Conservation (phyloP, 1,140 invertebrate species). For the Dinoponera quadriceps region DNA sequence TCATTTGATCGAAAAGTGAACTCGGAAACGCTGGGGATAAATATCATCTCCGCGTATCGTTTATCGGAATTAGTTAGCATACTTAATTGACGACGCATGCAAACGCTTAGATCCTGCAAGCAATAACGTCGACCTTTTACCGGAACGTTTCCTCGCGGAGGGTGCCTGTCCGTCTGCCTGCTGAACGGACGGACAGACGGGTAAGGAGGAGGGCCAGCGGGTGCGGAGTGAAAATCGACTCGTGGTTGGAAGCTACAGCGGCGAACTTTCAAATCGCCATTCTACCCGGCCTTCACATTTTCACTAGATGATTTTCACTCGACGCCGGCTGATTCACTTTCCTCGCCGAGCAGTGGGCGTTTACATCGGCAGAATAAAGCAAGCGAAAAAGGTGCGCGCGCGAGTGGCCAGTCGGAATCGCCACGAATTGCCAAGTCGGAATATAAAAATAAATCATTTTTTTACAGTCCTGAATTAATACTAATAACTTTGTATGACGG, state of each 20-base stretch:
- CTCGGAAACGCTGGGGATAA: too few relatives aligned
- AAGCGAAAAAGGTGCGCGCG: slow-evolving; percentile 36
- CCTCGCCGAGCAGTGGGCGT: slow-evolving; percentile 68
- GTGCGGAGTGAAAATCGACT: slow-evolving; percentile 67
- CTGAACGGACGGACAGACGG: not conserved
- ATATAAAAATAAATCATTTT: slow-evolving; percentile 38
- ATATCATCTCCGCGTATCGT: too few relatives aligned
- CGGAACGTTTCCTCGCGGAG: slow-evolving; percentile 18
- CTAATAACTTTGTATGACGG: too few relatives aligned
- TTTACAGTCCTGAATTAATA: too few relatives aligned
- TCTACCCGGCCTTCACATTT: slow-evolving; percentile 68
- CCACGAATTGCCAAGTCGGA: slow-evolving; percentile 35
- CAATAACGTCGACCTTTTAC: slow-evolving; percentile 30
- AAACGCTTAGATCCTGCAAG: too few relatives aligned
- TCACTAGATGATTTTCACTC: slow-evolving; percentile 71
- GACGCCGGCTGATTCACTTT: slow-evolving; percentile 69
- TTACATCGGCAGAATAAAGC: slow-evolving; percentile 38
- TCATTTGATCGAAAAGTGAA: too few relatives aligned
- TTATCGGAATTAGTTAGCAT: too few relatives aligned
- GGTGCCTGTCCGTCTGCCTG: not conserved
- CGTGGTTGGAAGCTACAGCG: slow-evolving; percentile 64
- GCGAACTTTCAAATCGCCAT: slow-evolving; percentile 72
- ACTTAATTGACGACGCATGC: too few relatives aligned
- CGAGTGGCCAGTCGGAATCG: slow-evolving; percentile 15
- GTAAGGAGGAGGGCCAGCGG: too few relatives aligned